Conservation (phyloP, 2,888 invertebrate genomes). For the Spialia ferax region DNA sequence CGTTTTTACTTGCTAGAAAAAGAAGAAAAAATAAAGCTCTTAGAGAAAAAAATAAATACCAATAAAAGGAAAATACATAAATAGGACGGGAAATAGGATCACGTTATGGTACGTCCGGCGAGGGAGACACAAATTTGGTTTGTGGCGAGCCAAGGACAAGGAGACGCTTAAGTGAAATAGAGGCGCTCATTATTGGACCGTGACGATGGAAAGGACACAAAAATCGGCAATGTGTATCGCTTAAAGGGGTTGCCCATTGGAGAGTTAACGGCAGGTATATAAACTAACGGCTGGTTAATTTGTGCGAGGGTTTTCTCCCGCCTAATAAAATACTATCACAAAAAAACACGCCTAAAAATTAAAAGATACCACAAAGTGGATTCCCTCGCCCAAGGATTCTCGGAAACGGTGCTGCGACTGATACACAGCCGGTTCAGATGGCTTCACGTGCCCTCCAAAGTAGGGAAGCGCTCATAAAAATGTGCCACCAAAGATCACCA, state of each 20-base stretch:
- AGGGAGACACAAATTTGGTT: constrained; percentile 45
- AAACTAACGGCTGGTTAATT: too few species aligned
- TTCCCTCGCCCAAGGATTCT: too few species aligned
- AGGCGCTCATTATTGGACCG: constrained; percentile 56
- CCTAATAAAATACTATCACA: too few species aligned
- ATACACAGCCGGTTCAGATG: too few species aligned
- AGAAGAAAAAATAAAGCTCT: too few species aligned
- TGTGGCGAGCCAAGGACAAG: constrained; percentile 41
- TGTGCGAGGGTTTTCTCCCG: too few species aligned
- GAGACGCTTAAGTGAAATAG: constrained; percentile 46
- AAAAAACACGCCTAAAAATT: too few species aligned
- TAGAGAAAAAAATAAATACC: constrained; percentile 48
- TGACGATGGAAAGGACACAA: constrained; percentile 50
- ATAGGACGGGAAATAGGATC: constrained; percentile 52
- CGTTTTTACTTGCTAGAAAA: constrained; percentile 8
- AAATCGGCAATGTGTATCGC: background rate
- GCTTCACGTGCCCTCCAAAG: too few species aligned
- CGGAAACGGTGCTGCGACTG: too few species aligned
- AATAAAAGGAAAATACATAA: constrained; percentile 41
- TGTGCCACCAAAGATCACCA: too few species aligned
- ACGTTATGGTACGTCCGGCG: constrained; percentile 50
- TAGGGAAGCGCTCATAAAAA: too few species aligned
- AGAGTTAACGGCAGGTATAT: background rate
- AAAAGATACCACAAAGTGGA: too few species aligned
- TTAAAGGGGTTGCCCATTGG: background rate